Percentiles rank a stretch among this genome's conserved stretches.
phyloP scores from a whole-genome alignment of 2,113 vertebrate genomes.

The Periophthalmus modestus region DNA sequence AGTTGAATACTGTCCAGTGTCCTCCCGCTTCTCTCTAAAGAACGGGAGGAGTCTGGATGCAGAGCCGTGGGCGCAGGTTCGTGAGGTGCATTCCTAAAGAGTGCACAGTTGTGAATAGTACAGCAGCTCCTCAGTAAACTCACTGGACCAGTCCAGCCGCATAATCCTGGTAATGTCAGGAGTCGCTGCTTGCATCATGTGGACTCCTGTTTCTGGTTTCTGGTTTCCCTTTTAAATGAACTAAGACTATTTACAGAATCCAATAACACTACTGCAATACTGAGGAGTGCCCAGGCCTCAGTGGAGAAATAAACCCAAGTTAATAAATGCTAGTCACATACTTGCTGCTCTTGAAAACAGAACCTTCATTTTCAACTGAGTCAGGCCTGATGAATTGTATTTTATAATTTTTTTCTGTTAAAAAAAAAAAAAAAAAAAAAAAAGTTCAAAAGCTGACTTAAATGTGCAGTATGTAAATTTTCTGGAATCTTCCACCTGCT shows the following conservation, averaged over 20 bases:
- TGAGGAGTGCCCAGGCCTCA: background rate
- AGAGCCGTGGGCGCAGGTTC: constrained; percentile 44
- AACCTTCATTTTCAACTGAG: too few species aligned
- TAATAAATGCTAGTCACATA: too few species aligned
- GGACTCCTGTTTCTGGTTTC: constrained; percentile 21
- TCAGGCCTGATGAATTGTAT: too few species aligned
- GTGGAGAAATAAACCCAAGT: background rate
- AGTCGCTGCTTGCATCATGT: constrained; percentile 13
- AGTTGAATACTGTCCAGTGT: constrained; percentile 36
- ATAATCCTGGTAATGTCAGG: constrained; percentile 30
- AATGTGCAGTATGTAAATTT: too few species aligned
- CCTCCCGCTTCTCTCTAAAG: constrained; percentile 16
- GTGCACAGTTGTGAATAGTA: constrained; percentile 29
- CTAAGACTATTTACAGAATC: background rate
- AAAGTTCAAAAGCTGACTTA: too few species aligned
- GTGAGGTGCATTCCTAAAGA: constrained; percentile 53
- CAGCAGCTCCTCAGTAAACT: constrained; percentile 26
- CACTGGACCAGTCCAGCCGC: constrained; percentile 43
- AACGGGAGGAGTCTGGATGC: constrained; percentile 14
- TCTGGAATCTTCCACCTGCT: too few species aligned
- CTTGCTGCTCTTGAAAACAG: too few species aligned
- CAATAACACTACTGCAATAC: background rate
- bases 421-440: too few species aligned
- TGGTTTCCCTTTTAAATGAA: background rate
- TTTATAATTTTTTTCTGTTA: too few species aligned